These are phyloP conservation scores for Redunca redunca DNA, from an alignment of 2,113 vertebrate genomes.

Conservation along the genomic window DNA sequence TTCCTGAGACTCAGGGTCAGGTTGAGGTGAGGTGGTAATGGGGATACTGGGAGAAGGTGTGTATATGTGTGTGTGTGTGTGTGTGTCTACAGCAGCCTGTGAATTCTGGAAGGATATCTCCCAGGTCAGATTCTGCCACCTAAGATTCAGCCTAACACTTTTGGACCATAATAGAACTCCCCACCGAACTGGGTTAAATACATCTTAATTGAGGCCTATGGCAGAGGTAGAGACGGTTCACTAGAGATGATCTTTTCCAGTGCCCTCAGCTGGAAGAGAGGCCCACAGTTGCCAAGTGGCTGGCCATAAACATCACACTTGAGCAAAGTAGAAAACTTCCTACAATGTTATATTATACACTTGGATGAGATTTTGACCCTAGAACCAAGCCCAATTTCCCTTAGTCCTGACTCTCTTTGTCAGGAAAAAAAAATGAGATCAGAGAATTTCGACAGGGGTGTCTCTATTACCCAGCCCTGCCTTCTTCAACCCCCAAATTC, in stretches of 20 bases:
- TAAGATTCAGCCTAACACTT: background rate
- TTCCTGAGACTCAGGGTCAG: background rate
- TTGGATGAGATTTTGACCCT: conserved; percentile 13
- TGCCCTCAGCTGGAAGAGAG: background rate
- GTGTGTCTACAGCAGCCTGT: background rate
- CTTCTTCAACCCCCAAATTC: background rate
- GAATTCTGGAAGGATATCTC: background rate
- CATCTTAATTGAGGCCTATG: background rate
- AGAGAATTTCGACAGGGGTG: background rate
- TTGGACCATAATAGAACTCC: background rate
- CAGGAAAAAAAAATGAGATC: conserved; percentile 23
- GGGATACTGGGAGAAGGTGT: background rate
- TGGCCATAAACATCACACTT: background rate
- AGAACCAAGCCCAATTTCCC: background rate
- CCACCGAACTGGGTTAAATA: background rate
- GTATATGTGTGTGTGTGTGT: background rate
- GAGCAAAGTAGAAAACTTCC: background rate
- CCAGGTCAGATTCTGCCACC: background rate
- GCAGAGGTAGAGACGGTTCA: background rate
- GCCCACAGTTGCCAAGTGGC: background rate
- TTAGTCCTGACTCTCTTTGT: background rate
- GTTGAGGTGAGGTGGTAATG: background rate
- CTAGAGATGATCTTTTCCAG: background rate
- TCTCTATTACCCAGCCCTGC: background rate
- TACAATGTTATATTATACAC: background rate